A percentile compares a stretch with the other conserved stretches of the same genome.
Conservation (phyloP, 2,113 vertebrate genomes). For the Ceyx cyanopectus region DNA sequence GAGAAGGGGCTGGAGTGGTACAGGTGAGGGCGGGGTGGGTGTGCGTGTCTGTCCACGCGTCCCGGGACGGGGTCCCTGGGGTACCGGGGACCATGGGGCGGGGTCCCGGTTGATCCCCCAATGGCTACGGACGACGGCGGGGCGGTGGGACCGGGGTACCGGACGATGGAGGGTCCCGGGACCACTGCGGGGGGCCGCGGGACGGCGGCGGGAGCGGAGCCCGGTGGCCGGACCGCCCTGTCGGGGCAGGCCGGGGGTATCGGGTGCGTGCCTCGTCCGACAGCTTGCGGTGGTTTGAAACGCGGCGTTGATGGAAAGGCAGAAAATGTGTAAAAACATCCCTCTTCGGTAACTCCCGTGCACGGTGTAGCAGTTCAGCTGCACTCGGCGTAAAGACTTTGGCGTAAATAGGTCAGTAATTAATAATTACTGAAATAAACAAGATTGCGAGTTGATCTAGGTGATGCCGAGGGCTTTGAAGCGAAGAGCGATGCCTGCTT, state of each 20-base stretch:
- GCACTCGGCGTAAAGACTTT: background rate
- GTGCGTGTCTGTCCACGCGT: too few relatives aligned
- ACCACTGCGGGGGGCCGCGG: background rate
- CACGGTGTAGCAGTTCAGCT: background rate
- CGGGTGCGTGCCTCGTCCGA: background rate
- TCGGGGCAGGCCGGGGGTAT: background rate
- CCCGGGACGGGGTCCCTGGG: background rate
- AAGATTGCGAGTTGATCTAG: background rate
- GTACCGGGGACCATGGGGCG: background rate
- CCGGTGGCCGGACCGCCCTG: background rate
- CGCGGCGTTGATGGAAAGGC: background rate
- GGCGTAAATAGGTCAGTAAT: slow-evolving; percentile 15
- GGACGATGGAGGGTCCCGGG: background rate
- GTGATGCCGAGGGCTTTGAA: background rate
- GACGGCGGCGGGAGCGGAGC: background rate
- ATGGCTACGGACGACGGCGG: background rate
- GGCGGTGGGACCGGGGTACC: background rate
- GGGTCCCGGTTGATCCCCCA: fast-evolving
- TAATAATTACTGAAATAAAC: slow-evolving; percentile 55
- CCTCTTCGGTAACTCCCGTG: background rate
- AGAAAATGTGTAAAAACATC: background rate
- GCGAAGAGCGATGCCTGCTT: background rate
- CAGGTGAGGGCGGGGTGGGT: slow-evolving; percentile 82
- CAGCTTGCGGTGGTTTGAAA: background rate
- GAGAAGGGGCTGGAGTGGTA: slow-evolving; percentile 97